Evolutionary conservation across 2,797 vertebrate species (phyloP).

Genomic region (Pangasius macronema): DNA sequence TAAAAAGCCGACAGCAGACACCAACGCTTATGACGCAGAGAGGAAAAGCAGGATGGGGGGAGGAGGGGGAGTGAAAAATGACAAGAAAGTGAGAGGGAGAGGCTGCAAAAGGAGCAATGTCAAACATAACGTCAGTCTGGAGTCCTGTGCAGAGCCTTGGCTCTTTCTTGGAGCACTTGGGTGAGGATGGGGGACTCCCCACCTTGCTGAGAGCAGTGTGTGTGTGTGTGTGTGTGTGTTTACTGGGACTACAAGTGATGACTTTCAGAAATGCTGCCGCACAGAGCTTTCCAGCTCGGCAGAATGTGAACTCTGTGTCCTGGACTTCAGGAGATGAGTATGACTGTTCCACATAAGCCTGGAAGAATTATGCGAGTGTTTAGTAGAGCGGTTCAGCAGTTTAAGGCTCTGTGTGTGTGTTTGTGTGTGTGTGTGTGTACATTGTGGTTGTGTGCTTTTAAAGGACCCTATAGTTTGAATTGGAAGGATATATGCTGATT

Average conservation of each 20-base stretch:
- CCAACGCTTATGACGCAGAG: constrained; percentile 52
- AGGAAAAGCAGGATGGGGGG: constrained; percentile 17
- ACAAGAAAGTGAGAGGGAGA: constrained; percentile 47
- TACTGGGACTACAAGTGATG: constrained; percentile 25
- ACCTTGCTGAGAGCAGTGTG: constrained; percentile 27
- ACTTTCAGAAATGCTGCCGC: constrained; percentile 28
- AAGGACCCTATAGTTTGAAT: constrained; percentile 34
- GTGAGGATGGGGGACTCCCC: constrained; percentile 45
- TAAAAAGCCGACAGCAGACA: constrained; percentile 56
- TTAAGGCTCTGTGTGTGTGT: constrained; percentile 18
- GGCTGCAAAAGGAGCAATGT: constrained; percentile 45
- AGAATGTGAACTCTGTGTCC: constrained; percentile 46
- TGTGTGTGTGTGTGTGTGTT: constrained; percentile 33
- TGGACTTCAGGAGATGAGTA: constrained; percentile 31
- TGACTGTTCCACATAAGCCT: constrained; percentile 30
- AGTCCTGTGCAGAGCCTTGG: constrained; percentile 20
- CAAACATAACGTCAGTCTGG: constrained; percentile 44
- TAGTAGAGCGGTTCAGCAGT: constrained; percentile 8
- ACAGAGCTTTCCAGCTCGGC: constrained; percentile 28
- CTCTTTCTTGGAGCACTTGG: constrained; percentile 5
- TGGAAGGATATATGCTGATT: constrained; percentile 44
- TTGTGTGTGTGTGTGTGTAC: not conserved
- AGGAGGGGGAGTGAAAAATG: constrained; percentile 19
- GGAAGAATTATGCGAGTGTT: constrained; percentile 14
- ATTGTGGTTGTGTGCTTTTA: constrained; percentile 13